These are phyloP conservation scores for Orchesella flavescens DNA, from an alignment of 2,888 invertebrate genomes.

Conservation along the genomic window DNA sequence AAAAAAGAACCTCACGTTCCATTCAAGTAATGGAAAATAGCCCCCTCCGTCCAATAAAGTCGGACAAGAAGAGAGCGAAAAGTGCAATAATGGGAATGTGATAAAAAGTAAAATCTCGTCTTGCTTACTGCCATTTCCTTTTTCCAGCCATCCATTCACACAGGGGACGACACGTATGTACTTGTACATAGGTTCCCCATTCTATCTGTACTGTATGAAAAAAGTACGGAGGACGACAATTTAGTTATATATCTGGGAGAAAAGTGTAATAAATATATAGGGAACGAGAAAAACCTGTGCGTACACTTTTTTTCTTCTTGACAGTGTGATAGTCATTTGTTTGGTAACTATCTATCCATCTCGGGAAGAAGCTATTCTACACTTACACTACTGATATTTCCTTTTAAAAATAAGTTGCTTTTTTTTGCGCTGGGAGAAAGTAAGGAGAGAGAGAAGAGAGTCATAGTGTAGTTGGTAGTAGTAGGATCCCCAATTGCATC, in stretches of 20 bases:
- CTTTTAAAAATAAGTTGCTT: background rate
- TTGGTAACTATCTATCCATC: slow-evolving; percentile 5
- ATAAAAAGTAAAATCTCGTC: background rate
- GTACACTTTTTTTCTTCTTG: background rate
- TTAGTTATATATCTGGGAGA: background rate
- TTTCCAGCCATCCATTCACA: background rate
- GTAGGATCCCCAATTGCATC: slow-evolving; percentile 12
- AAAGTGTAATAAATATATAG: slow-evolving; percentile 1
- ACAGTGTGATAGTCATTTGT: no score
- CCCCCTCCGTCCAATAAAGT: slow-evolving; percentile 36
- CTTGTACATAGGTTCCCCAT: background rate
- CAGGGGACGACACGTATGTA: background rate
- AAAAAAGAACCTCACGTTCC: no score
- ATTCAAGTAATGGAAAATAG: slow-evolving; percentile 1
- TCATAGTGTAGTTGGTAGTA: no score
- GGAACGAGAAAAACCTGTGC: background rate
- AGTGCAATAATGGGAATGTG: slow-evolving; percentile 41
- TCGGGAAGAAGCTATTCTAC: background rate
- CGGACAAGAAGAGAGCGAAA: background rate
- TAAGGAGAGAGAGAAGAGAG: background rate
- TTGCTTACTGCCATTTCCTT: slow-evolving; percentile 1
- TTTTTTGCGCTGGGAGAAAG: background rate
- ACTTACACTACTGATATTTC: slow-evolving; percentile 9
- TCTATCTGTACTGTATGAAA: background rate
- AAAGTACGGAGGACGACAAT: background rate